phyloP scores from a whole-genome alignment of 2,797 vertebrate genomes.

The Chiroxiphia lanceolata region DNA sequence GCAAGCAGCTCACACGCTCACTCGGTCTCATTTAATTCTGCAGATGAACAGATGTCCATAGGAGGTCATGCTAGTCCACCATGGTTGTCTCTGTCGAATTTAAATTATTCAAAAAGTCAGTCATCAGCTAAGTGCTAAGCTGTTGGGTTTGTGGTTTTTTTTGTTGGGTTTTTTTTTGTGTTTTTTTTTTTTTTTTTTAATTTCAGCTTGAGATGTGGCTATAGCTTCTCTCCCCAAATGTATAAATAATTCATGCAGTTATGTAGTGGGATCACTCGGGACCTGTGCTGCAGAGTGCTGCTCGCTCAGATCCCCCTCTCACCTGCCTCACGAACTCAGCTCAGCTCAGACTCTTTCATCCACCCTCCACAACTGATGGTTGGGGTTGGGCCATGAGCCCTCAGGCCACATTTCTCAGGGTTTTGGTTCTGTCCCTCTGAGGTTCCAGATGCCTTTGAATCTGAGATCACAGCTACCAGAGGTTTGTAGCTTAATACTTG shows the following conservation, averaged over 20 bases:
- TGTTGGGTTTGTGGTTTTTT: neutral
- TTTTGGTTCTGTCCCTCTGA: neutral
- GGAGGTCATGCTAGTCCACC: neutral
- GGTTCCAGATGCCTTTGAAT: neutral
- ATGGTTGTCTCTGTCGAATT: neutral
- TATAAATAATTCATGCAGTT: slow-evolving; percentile 11
- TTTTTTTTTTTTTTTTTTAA: neutral
- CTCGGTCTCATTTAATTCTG: neutral
- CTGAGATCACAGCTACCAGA: neutral
- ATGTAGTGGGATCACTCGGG: neutral
- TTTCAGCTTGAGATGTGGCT: neutral
- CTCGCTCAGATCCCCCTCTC: neutral
- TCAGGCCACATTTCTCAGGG: neutral
- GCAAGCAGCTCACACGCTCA: neutral
- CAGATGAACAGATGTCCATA: neutral
- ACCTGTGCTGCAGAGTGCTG: neutral
- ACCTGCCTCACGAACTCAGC: neutral
- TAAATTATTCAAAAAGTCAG: slow-evolving; percentile 28
- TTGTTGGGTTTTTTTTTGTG: neutral
- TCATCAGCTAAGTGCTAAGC: neutral
- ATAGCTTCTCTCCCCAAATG: neutral
- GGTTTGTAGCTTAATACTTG: neutral
- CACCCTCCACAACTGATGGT: neutral
- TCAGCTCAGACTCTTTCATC: neutral
- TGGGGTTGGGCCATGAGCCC: neutral